A percentile compares a stretch with the other conserved stretches of the same genome.
phyloP scores from a whole-genome alignment of 2,888 invertebrate species.

The Drosophila stalkeri region DNA sequence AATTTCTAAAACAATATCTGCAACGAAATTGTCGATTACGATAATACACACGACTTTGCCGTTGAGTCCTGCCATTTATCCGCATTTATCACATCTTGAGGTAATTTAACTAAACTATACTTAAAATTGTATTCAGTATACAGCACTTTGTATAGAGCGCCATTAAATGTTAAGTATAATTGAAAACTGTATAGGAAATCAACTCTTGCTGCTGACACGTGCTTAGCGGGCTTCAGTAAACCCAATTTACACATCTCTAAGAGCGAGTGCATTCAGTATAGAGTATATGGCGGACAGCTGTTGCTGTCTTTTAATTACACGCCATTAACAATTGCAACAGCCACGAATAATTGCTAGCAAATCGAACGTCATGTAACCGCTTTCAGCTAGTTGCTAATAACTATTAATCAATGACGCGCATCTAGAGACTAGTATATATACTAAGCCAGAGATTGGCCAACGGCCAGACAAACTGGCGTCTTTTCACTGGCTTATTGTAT shows the following conservation, averaged over 20 bases:
- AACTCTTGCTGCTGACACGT: not conserved
- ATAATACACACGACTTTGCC: too few relatives aligned
- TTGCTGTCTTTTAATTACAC: constrained; percentile 48
- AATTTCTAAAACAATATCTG: too few relatives aligned
- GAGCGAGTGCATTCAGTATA: constrained; percentile 8
- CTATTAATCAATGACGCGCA: constrained; percentile 49
- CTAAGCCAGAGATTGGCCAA: not conserved
- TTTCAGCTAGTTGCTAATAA: constrained; percentile 17
- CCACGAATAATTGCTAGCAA: constrained; percentile 44
- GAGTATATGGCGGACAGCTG: constrained; percentile 23
- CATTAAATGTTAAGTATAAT: not conserved
- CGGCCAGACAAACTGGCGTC: constrained; percentile 49
- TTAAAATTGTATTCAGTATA: too few relatives aligned
- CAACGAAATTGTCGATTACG: too few relatives aligned
- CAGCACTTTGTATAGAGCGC: too few relatives aligned
- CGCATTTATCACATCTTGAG: too few relatives aligned
- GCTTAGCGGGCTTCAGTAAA: not conserved
- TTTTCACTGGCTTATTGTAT: constrained; percentile 32
- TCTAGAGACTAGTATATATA: constrained; percentile 3
- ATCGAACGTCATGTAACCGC: constrained; percentile 54
- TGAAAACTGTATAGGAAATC: not conserved
- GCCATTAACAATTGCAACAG: constrained; percentile 54
- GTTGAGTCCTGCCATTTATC: too few relatives aligned
- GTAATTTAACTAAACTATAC: too few relatives aligned
- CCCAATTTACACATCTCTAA: not conserved